These are phyloP conservation scores for Toxotes jaculatrix DNA, from an alignment of 2,113 vertebrate genomes.

Conservation along the genomic window DNA sequence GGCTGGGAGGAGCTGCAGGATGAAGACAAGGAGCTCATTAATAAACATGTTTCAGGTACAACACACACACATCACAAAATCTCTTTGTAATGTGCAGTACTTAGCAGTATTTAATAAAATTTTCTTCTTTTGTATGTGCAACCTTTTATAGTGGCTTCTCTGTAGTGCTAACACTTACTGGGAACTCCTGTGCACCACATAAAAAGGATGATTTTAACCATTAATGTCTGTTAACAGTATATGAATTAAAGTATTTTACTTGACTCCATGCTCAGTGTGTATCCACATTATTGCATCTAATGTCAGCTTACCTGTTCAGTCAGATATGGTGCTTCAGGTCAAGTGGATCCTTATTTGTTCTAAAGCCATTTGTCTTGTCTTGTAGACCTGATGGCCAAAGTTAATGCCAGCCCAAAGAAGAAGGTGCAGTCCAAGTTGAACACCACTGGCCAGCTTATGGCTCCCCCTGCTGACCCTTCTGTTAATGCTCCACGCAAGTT, in stretches of 20 bases:
- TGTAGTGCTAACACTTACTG: too few relatives aligned
- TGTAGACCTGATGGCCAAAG: slow-evolving; percentile 90
- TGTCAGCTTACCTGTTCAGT: too few relatives aligned
- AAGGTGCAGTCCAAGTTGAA: slow-evolving; percentile 92
- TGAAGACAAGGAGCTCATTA: slow-evolving; percentile 91
- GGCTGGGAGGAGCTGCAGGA: slow-evolving; percentile 97
- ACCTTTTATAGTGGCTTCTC: too few relatives aligned
- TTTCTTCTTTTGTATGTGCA: neutral
- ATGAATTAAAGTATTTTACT: too few relatives aligned
- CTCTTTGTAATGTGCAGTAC: neutral
- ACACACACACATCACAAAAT: neutral
- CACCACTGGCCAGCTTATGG: slow-evolving; percentile 81
- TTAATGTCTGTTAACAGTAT: too few relatives aligned
- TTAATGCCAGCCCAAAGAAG: slow-evolving; percentile 90
- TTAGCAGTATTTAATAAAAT: neutral
- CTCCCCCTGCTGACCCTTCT: slow-evolving; percentile 77
- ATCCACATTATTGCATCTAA: too few relatives aligned
- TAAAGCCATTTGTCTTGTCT: accelerated
- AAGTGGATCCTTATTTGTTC: neutral
- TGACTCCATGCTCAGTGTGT: too few relatives aligned
- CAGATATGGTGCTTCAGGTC: neutral
- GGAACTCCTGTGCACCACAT: too few relatives aligned
- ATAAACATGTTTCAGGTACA: slow-evolving; percentile 90
- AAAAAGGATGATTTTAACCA: too few relatives aligned
- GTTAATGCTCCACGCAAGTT: slow-evolving; percentile 93